These are phyloP conservation scores for Nylanderia fulva DNA, from an alignment of 1,140 invertebrate species.

Conservation along the genomic window DNA sequence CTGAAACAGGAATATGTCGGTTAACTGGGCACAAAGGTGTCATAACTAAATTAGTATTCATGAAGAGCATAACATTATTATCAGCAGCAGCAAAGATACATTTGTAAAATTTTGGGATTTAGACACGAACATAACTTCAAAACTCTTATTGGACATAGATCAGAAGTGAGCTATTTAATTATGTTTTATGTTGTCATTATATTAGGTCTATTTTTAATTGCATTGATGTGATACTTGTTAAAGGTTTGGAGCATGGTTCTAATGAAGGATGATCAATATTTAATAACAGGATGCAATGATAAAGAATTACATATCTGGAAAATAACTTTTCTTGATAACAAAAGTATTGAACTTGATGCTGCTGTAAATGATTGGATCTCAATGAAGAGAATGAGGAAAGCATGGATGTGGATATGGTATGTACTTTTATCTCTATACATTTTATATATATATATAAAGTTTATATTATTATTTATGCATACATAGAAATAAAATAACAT, in stretches of 20 bases:
- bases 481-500: background rate
- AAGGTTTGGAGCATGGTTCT: slow-evolving; percentile 94
- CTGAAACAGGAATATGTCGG: slow-evolving; percentile 94
- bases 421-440: slow-evolving; percentile 38
- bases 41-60: slow-evolving; percentile 95
- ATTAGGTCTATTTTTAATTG: slow-evolving; percentile 9
- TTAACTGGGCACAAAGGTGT: slow-evolving; percentile 97
- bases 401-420: slow-evolving; percentile 87
- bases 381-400: slow-evolving; percentile 88
- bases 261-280: slow-evolving; percentile 91
- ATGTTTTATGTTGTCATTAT: slow-evolving; percentile 25
- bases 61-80: slow-evolving; percentile 91
- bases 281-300: slow-evolving; percentile 95
- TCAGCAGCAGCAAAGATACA: slow-evolving; percentile 97
- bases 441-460: background rate
- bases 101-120: slow-evolving; percentile 99
- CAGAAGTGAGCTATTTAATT: slow-evolving; percentile 87
- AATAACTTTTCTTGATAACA: slow-evolving; percentile 80
- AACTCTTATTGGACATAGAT: slow-evolving; percentile 93
- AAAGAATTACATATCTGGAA: slow-evolving; percentile 95
- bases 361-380: slow-evolving; percentile 81
- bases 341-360: slow-evolving; percentile 83
- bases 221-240: slow-evolving; percentile 7
- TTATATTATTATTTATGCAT: background rate
- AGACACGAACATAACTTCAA: slow-evolving; percentile 98